phyloP scores from a whole-genome alignment of 2,797 vertebrate genomes.

The Halcyon badia region DNA sequence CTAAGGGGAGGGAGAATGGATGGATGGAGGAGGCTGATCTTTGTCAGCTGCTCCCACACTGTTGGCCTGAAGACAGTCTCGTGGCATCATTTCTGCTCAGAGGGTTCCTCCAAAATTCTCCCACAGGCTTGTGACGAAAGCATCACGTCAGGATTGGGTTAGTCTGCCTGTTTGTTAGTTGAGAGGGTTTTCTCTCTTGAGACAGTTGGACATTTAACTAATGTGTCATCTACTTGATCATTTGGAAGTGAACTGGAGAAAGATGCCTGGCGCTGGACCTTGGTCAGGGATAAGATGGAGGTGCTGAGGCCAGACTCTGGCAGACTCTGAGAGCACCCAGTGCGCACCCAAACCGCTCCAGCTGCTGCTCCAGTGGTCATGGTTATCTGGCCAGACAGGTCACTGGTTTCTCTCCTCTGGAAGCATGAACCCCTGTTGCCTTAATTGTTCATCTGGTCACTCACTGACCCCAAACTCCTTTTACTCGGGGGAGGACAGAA shows the following conservation, averaged over 20 bases:
- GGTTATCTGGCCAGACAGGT: background rate
- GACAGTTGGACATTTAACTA: background rate
- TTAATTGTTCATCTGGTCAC: background rate
- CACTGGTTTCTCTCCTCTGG: background rate
- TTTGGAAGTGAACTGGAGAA: background rate
- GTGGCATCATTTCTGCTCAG: background rate
- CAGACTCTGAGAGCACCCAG: background rate
- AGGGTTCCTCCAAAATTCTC: background rate
- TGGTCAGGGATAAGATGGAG: background rate
- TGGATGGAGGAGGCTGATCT: background rate
- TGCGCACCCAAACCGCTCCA: background rate
- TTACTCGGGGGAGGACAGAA: background rate
- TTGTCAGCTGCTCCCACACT: background rate
- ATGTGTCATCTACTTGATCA: background rate
- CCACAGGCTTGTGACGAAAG: background rate
- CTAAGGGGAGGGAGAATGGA: background rate
- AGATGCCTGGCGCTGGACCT: background rate
- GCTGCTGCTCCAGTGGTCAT: accelerated
- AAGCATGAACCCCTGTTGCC: conserved; percentile 1
- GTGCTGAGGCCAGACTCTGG: background rate
- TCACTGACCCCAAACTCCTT: background rate
- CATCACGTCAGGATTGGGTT: background rate
- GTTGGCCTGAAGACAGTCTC: background rate
- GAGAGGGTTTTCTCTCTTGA: background rate
- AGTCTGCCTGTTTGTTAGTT: background rate